These are phyloP conservation scores for Tigriopus japonicus DNA, from an alignment of 1,140 invertebrate species.

Conservation along the genomic window DNA sequence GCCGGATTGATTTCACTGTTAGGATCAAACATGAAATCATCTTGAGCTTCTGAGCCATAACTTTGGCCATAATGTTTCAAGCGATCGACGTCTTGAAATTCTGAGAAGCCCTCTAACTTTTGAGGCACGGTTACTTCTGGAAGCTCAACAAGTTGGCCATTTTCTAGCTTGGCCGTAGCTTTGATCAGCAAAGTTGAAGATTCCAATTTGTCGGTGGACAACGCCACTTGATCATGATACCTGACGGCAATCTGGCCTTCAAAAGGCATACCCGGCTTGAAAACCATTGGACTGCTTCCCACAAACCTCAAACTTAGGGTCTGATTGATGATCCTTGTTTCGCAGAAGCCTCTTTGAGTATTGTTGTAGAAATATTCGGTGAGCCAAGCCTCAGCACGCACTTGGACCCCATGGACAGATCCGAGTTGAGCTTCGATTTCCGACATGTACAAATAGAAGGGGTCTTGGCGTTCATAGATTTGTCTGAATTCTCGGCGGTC, in stretches of 20 bases:
- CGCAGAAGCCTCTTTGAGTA: conserved; percentile 26
- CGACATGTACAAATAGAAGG: conserved; percentile 20
- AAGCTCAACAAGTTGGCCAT: neutral
- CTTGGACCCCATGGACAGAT: conserved; percentile 13
- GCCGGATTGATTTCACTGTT: conserved; percentile 11
- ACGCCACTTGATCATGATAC: conserved; percentile 17
- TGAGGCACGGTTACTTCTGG: neutral
- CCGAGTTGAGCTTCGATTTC: conserved; percentile 13
- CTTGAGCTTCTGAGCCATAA: conserved; percentile 1
- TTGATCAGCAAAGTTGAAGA: conserved; percentile 15
- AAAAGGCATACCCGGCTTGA: conserved; percentile 36
- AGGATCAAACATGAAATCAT: conserved; percentile 6
- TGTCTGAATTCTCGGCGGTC: neutral
- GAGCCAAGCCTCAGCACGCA: conserved; percentile 18
- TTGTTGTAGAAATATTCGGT: conserved; percentile 17
- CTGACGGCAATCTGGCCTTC: conserved; percentile 20
- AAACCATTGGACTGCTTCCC: conserved; percentile 30
- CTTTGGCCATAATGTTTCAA: conserved; percentile 9
- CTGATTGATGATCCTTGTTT: conserved; percentile 31
- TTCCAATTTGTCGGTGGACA: conserved; percentile 14
- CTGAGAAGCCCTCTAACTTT: neutral
- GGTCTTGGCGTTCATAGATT: conserved; percentile 18
- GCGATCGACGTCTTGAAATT: conserved; percentile 5
- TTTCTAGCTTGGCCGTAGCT: neutral
- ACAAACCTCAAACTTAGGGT: conserved; percentile 32